Evolutionary conservation across 2,113 vertebrate species (phyloP).

Genomic region (Micromys minutus): DNA sequence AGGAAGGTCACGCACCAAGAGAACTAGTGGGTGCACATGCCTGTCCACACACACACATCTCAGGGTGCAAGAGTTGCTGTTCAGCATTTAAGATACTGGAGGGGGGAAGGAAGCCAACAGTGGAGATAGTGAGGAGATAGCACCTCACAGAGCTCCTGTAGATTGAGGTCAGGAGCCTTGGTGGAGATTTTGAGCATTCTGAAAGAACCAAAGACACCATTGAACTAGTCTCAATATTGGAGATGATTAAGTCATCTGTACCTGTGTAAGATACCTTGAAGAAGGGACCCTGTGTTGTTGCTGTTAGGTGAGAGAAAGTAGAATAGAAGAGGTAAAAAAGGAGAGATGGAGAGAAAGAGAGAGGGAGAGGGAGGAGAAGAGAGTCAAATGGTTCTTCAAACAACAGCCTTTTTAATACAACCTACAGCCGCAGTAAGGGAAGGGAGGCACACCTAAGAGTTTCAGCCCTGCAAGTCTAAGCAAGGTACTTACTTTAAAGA

Average conservation of each 20-base stretch:
- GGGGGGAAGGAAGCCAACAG: neutral
- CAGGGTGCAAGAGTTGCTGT: neutral
- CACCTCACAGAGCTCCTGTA: neutral
- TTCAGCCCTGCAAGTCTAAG: neutral
- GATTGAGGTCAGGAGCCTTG: neutral
- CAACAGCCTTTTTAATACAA: neutral
- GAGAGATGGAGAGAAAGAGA: neutral
- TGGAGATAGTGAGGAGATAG: neutral
- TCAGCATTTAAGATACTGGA: neutral
- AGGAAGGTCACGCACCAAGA: neutral
- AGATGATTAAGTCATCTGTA: neutral
- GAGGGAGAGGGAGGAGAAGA: neutral
- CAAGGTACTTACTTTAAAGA: neutral
- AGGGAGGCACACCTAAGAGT: too few relatives aligned
- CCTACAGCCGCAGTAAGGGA: neutral
- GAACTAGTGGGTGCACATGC: fast-evolving
- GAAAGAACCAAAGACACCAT: neutral
- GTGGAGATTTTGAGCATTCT: neutral
- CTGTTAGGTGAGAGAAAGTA: neutral
- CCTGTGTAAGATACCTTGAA: neutral
- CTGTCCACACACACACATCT: too few relatives aligned
- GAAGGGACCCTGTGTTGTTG: neutral
- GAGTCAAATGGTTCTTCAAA: neutral
- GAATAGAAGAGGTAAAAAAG: neutral
- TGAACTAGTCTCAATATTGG: neutral